A percentile compares a stretch with the other conserved stretches of the same genome.
Evolutionary conservation across 2,797 vertebrate species (phyloP).

Genomic region (Eidolon dupreanum): DNA sequence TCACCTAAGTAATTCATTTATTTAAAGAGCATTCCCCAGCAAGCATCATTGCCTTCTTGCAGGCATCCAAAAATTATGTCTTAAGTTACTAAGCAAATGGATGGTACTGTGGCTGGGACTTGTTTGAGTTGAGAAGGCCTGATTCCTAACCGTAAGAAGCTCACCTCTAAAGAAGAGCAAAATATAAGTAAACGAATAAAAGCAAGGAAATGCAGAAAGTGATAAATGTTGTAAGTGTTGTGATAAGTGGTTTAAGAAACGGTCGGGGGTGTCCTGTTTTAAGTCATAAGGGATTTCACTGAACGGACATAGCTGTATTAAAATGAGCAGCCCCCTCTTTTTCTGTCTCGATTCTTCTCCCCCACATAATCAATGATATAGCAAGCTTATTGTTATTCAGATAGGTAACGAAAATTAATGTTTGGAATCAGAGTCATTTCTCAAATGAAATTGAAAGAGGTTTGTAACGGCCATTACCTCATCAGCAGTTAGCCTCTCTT

Average conservation of each 20-base stretch:
- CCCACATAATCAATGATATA: conserved; percentile 8
- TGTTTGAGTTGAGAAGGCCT: neutral
- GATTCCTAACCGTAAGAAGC: neutral
- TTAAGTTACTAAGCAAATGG: neutral
- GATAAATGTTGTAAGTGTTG: neutral
- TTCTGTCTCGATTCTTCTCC: neutral
- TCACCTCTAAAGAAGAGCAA: neutral
- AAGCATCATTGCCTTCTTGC: neutral
- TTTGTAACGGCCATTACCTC: conserved; percentile 65
- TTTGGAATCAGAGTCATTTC: conserved; percentile 67
- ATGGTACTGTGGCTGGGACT: neutral
- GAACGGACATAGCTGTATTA: neutral
- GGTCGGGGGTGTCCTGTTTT: neutral
- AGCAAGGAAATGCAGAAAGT: neutral
- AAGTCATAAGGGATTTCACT: neutral
- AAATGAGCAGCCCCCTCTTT: neutral
- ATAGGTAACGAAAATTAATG: conserved; percentile 65
- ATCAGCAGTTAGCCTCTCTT: conserved; percentile 74
- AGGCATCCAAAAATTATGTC: neutral
- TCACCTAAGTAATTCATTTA: conserved; percentile 2
- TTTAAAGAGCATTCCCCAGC: neutral
- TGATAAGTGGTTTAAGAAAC: neutral
- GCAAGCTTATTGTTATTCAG: conserved; percentile 60
- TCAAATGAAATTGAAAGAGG: conserved; percentile 61
- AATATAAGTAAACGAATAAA: neutral